Evolutionary conservation across 2,797 vertebrate genomes (phyloP).

Genomic region (Carcharodon carcharias): DNA sequence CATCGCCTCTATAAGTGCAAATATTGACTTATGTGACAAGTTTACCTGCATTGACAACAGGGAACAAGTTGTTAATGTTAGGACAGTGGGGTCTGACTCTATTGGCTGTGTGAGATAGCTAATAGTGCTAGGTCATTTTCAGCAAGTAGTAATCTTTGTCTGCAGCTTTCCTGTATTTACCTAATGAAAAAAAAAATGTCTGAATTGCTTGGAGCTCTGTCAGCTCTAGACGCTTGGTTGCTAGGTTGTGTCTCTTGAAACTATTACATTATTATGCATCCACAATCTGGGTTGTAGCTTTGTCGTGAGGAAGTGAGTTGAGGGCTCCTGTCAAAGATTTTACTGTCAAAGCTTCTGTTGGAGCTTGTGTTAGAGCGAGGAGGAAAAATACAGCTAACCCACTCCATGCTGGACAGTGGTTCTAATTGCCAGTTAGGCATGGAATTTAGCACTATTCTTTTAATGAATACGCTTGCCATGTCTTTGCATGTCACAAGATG

Average conservation of each 20-base stretch:
- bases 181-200: not conserved
- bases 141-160: not conserved
- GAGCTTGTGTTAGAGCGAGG: not conserved
- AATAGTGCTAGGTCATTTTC: not conserved
- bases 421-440: not conserved
- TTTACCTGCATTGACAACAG: not conserved
- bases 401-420: not conserved
- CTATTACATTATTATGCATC: not conserved
- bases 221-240: not conserved
- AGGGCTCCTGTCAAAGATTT: no score
- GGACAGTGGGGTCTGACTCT: not conserved
- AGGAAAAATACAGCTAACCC: not conserved
- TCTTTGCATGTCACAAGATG: not conserved
- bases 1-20: not conserved
- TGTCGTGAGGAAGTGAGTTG: not conserved
- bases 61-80: not conserved
- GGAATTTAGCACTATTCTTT: not conserved
- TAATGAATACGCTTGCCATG: not conserved
- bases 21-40: not conserved
- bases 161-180: not conserved
- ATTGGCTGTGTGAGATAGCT: not conserved
- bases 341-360: not conserved
- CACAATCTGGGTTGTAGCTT: not conserved
- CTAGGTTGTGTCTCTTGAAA: not conserved
- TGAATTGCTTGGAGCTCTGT: not conserved